Percentiles rank a stretch among this genome's conserved stretches.
Evolutionary conservation across 2,888 invertebrate genomes (phyloP).

Genomic region (Willowsia nigromaculata): DNA sequence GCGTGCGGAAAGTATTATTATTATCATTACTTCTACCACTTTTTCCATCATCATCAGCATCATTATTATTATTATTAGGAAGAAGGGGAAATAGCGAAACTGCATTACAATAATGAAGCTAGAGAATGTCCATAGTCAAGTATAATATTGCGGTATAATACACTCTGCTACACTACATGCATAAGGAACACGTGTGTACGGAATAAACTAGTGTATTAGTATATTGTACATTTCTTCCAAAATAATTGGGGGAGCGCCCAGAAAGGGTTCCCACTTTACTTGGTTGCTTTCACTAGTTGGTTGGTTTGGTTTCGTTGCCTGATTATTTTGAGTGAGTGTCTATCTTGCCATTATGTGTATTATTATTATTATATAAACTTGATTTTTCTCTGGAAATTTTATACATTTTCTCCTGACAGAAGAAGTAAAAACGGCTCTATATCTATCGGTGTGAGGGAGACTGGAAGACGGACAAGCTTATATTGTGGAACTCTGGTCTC

Average conservation of each 20-base stretch:
- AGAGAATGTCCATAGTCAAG: conserved; percentile 57
- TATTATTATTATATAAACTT: conserved; percentile 41
- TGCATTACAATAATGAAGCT: conserved; percentile 66
- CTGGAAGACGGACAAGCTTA: conserved; percentile 6
- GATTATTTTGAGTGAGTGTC: conserved; percentile 67
- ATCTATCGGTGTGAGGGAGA: not conserved
- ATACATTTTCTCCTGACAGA: conserved; percentile 31
- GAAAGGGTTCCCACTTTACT: conserved; percentile 64
- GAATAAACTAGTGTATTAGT: not conserved
- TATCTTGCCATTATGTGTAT: conserved; percentile 41
- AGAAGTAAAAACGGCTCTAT: not conserved
- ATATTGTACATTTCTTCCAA: conserved; percentile 36
- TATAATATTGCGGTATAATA: conserved; percentile 56
- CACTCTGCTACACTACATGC: not conserved
- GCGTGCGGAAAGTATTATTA: conserved; percentile 55
- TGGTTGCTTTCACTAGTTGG: conserved; percentile 69
- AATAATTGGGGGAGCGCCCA: conserved; percentile 70
- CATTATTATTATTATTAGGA: conserved; percentile 64
- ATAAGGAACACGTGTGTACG: not conserved
- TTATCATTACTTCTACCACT: conserved; percentile 66
- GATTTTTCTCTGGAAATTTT: conserved; percentile 53
- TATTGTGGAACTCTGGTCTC: conserved; percentile 10
- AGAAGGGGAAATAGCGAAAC: conserved; percentile 61
- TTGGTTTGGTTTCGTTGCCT: conserved; percentile 52
- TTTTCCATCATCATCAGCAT: conserved; percentile 63